Evolutionary conservation across 2,113 vertebrate species (phyloP), one percentile per base, ranked within the genome.

Genomic region (Centropristis striata): DNA sequence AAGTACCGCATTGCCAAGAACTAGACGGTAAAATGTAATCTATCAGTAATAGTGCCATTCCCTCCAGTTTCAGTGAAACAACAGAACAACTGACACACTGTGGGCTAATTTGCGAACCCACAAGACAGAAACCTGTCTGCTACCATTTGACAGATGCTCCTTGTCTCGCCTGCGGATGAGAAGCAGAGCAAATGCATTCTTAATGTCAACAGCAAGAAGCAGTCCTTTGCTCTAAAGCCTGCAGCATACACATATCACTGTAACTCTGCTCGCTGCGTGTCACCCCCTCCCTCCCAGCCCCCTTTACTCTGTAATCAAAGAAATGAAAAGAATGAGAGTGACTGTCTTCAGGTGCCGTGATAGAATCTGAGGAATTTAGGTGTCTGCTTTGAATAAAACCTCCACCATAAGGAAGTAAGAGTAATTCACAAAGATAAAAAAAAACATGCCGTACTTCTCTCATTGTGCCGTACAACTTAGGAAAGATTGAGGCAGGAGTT

Each of bases 91-190:
- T 41, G 65, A 79, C 69, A 58, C 73, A 74, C 77, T 82, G 64
- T 57, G 39, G 63, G 74, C 64, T 85, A 68, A 86, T 81, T 83
- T 83, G 67, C 49, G 47, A 82, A 87, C 78, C 76, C 74, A 78
- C 27, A 71, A 78, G 60, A 86, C 66, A 83, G 68, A 86, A 87
- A 82, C 75, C 70, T 77, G 77, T 70, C 68, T 82, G 71, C 78
- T 68, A 68, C 68, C 77, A 44, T 83, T 87, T 84, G 86, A 85
- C 78, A 80, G 84, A 80, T 63, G 86, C 83, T 83, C 78, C 61
- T 70, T 28, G 50, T 75, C 53, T 75, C 46, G 64, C 83, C 75
- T 72, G 72, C 42, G 67, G 87, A 70, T 50, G 70, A 78, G 72
- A 81, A 65, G 55, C 61, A 44, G 68, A 51, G 58, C 65, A 81